Conservation (phyloP, 2,113 vertebrate species). For the Phodopus roborovskii region DNA sequence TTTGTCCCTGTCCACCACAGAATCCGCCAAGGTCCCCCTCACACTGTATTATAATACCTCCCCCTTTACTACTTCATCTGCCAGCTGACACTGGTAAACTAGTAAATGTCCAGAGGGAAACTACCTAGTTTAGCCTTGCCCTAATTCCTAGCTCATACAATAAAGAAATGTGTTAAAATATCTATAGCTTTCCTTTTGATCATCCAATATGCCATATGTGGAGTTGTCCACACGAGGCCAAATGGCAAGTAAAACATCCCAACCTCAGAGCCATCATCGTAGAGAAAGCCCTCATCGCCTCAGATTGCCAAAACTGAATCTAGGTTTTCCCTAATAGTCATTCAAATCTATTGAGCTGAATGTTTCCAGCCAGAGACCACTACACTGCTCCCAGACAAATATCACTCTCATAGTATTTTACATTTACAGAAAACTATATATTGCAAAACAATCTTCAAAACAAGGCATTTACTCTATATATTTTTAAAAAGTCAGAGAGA, state of each 20-base stretch:
- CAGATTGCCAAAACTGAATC: neutral
- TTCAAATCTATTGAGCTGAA: neutral
- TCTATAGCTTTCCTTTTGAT: neutral
- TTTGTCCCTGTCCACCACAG: too few relatives aligned
- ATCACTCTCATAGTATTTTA: conserved; percentile 11
- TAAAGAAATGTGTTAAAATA: neutral
- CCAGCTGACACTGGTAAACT: neutral
- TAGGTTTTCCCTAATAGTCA: neutral
- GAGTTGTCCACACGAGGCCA: neutral
- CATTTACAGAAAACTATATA: neutral
- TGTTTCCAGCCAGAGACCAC: conserved; percentile 19
- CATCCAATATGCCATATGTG: neutral
- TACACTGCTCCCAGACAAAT: neutral
- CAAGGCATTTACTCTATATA: conserved; percentile 29
- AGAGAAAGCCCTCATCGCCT: neutral
- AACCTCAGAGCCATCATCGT: neutral
- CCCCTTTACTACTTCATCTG: neutral
- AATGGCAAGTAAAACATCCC: conserved; percentile 11
- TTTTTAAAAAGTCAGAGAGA: neutral
- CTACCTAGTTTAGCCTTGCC: neutral
- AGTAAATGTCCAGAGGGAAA: neutral
- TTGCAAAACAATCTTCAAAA: conserved; percentile 22
- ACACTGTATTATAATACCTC: too few relatives aligned
- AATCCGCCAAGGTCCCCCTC: too few relatives aligned
- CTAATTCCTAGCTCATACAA: conserved; percentile 37